Base-by-base conservation (phyloP, 2,888 invertebrate genomes). In the Agrotis exclamationis region DNA sequence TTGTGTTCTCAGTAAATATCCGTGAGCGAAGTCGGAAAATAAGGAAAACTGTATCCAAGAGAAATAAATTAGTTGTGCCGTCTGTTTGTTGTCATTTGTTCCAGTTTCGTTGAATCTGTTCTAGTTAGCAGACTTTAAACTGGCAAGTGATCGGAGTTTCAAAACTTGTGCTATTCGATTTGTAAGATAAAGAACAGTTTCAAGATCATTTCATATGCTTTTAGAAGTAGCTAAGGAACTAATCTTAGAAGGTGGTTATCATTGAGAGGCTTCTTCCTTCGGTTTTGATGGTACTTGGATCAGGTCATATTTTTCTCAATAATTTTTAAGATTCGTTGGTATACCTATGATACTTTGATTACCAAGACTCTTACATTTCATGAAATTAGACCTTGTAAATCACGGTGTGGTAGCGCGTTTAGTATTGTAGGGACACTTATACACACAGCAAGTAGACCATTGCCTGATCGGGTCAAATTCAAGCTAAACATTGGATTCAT, bases 1-100 rank as follows among this genome's bases (percentile, higher is more conserved):
- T 82, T 79, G 72, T 66, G 33, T 79, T 53, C 44, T 63, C 20
- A 39, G 45, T 65, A 79, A 79, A 79, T 59, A 80, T 58, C 39
- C 44, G 47, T 39, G 54, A 20, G 54, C 51, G 18, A 63, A 68
- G 56, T 50, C 28, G 18, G 58, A 48, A 63, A 76, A 74, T 71
- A 71, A 67, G 53, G 70, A 64, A 60, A 74, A 76, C 70, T 70
- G 20, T 71, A 60, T 57, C 63, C 54, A 70, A 69, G 66, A 64
- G 24, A 57, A 48, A 45, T 45, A 76, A 79, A 74, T 70, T 57
- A 51, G 48, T 73, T 68, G 59, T 76, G 70, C 22, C 69, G 11
- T 57, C 48, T 39, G 33, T 39, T 67, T 56, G 59, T 57, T 65
- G 39, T 56, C 58, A 53, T 69, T 63, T 54, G 76, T 70, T 66